These are phyloP conservation scores for Climacteris rufus DNA, from an alignment of 2,113 vertebrate species.

Conservation along the genomic window DNA sequence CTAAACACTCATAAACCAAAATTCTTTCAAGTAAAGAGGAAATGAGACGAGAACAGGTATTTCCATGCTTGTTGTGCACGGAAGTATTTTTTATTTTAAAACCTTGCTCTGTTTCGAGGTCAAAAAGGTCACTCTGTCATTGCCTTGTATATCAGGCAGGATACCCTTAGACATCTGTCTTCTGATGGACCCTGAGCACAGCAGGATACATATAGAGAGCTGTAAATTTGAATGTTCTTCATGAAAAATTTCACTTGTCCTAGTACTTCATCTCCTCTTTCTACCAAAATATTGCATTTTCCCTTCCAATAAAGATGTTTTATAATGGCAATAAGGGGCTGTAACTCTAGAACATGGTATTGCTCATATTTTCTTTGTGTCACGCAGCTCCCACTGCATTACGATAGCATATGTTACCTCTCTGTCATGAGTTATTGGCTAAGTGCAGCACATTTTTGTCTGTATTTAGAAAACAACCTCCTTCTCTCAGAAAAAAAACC, in stretches of 20 bases:
- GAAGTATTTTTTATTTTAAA: not conserved
- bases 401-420: conserved; percentile 57
- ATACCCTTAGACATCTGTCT: not conserved
- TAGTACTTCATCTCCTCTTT: conserved; percentile 53
- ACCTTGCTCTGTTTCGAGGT: conserved; percentile 5
- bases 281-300: conserved; percentile 68
- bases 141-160: not conserved
- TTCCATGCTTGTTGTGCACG: not conserved
- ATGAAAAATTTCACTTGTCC: conserved; percentile 47
- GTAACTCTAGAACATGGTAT: conserved; percentile 56
- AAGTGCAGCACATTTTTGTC: conserved; percentile 23
- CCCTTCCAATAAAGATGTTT: conserved; percentile 66
- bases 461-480: conserved; percentile 51
- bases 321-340: conserved; percentile 58
- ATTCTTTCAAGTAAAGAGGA: not conserved
- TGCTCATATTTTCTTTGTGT: conserved; percentile 61
- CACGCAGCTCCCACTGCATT: conserved; percentile 59
- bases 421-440: conserved; percentile 55
- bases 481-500: not conserved
- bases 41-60: not conserved
- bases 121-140: conserved; percentile 8
- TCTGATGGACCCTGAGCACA: not conserved
- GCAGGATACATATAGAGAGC: not conserved
- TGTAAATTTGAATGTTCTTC: conserved; percentile 58
- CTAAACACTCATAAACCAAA: not conserved